Percentiles rank a stretch among this genome's conserved stretches.
These are phyloP conservation scores for Tiliqua scincoides DNA, from an alignment of 2,113 vertebrate species.

Conservation along the genomic window DNA sequence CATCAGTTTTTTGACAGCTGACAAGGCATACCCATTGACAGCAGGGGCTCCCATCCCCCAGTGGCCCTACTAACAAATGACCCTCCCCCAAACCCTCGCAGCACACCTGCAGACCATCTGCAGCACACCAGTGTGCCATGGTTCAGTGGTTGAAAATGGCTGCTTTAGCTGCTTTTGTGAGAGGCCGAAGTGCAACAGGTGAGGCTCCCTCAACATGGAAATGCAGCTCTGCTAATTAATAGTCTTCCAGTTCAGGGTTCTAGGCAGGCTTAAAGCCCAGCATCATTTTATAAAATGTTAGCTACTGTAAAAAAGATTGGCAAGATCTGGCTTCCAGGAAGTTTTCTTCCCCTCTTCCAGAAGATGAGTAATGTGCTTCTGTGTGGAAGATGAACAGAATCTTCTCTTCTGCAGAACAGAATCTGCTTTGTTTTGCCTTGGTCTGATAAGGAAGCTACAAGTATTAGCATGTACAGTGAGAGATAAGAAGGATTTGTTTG, in stretches of 20 bases:
- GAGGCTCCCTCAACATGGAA: too few species aligned
- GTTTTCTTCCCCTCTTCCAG: too few species aligned
- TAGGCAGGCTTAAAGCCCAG: background rate
- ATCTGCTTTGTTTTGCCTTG: background rate
- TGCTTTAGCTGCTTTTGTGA: too few species aligned
- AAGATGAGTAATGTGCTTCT: background rate
- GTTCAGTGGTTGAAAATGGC: too few species aligned
- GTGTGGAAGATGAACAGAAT: background rate
- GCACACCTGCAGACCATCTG: too few species aligned
- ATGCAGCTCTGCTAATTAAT: background rate
- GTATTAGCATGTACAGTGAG: background rate
- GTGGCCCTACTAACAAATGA: too few species aligned
- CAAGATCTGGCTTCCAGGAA: background rate
- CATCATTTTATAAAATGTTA: background rate
- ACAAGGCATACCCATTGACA: too few species aligned
- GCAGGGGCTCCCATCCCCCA: too few species aligned
- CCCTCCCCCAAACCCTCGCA: too few species aligned
- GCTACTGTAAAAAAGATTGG: background rate
- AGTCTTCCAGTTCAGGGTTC: background rate
- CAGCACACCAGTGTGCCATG: too few species aligned
- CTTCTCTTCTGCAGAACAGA: background rate
- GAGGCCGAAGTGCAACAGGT: too few species aligned
- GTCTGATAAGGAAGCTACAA: background rate
- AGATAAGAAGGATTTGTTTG: background rate
- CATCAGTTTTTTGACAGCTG: too few species aligned